Conservation (phyloP, 2,113 vertebrate species). For the Fregetta grallaria region DNA sequence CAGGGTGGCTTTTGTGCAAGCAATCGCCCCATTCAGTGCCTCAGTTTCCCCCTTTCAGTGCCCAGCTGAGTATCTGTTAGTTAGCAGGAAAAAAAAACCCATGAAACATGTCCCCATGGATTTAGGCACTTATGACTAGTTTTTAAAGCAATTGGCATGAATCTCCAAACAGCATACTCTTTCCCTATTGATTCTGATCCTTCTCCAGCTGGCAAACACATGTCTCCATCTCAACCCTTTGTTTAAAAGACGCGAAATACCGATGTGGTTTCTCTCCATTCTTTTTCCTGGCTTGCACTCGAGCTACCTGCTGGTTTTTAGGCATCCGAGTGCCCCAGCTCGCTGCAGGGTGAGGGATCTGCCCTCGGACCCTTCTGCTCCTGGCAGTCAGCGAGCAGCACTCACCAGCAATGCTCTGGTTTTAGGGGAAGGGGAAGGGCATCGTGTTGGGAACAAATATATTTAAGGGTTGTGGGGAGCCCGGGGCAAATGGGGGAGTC, state of each 20-base stretch:
- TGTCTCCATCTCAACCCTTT: neutral
- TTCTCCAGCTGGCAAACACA: neutral
- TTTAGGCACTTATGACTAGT: neutral
- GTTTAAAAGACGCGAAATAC: neutral
- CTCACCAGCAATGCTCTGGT: accelerated
- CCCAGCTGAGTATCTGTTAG: neutral
- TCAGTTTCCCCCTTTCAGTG: neutral
- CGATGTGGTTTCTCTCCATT: neutral
- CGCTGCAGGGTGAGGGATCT: neutral
- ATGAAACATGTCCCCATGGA: accelerated
- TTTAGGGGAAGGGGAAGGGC: neutral
- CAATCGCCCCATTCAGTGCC: accelerated
- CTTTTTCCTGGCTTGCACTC: neutral
- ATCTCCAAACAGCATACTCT: neutral
- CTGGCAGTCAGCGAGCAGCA: accelerated
- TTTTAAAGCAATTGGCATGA: neutral
- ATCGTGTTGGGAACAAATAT: accelerated
- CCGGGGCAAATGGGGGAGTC: accelerated
- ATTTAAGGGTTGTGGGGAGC: neutral
- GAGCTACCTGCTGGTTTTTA: neutral
- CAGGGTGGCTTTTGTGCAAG: neutral
- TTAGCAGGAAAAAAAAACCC: neutral
- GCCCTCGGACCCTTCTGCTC: accelerated
- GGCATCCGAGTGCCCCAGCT: neutral
- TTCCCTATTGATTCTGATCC: neutral